phyloP scores from a whole-genome alignment of 2,113 vertebrate genomes.

The Jacana jacana region DNA sequence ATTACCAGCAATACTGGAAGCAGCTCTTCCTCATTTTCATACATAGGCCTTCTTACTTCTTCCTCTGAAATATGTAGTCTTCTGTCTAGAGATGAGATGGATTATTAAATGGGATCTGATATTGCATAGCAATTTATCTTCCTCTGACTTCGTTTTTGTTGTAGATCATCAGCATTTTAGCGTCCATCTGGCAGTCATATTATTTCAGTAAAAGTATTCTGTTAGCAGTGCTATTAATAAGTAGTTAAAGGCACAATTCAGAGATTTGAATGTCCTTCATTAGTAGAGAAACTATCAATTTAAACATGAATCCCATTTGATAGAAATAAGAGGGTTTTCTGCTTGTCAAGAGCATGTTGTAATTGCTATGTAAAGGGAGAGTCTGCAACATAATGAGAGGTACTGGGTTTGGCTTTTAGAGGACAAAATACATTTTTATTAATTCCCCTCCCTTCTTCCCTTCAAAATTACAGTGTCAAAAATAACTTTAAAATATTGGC shows the following conservation, averaged over 20 bases:
- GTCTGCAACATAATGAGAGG: background rate
- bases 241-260: background rate
- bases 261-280: background rate
- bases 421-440: background rate
- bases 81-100: background rate
- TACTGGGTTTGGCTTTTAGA: background rate
- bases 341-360: background rate
- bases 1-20: background rate
- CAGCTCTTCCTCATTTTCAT: background rate
- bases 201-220: background rate
- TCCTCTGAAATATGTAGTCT: background rate
- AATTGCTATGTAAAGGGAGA: background rate
- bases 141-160: background rate
- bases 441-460: background rate
- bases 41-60: background rate
- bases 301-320: background rate
- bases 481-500: slow-evolving; percentile 1
- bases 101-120: background rate
- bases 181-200: rapidly evolving
- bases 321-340: background rate
- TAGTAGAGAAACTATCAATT: background rate
- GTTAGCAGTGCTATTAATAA: background rate
- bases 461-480: slow-evolving; percentile 15
- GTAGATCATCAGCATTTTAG: background rate
- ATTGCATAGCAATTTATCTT: background rate